Evolutionary conservation across 2,888 invertebrate genomes (phyloP).

Genomic region (Falcaria lacertinaria): DNA sequence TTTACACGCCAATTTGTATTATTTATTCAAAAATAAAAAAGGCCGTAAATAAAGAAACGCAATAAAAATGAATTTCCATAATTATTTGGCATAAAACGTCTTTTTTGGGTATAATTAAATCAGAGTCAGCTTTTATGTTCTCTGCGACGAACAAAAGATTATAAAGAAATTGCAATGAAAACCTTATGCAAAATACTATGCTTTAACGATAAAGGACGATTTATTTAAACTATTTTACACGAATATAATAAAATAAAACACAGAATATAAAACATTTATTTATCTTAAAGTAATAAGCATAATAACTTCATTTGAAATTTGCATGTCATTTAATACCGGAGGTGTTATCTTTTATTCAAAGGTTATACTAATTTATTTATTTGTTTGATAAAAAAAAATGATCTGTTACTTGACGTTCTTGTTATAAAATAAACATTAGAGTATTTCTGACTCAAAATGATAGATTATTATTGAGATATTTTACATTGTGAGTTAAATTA

Average conservation of each 20-base stretch:
- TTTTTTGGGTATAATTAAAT: slow-evolving; percentile 21
- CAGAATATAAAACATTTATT: neutral
- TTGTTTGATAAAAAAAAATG: neutral
- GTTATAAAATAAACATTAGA: no score
- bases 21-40: slow-evolving; percentile 9
- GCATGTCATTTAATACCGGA: neutral
- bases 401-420: neutral
- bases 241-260: no score
- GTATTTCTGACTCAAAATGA: no score
- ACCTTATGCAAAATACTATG: no score
- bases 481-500: no score
- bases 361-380: no score
- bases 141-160: slow-evolving; percentile 9
- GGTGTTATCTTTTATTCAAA: no score
- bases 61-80: slow-evolving; percentile 36
- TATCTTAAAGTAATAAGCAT: no score
- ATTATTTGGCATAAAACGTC: slow-evolving; percentile 30
- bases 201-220: neutral
- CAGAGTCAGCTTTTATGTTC: slow-evolving; percentile 18
- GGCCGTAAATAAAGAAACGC: slow-evolving; percentile 28
- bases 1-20: no score
- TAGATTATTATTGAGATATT: no score
- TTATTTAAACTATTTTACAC: neutral
- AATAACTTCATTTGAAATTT: neutral
- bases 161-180: neutral